These are phyloP conservation scores for Recurvirostra avosetta DNA, from an alignment of 2,113 vertebrate genomes.

Conservation along the genomic window DNA sequence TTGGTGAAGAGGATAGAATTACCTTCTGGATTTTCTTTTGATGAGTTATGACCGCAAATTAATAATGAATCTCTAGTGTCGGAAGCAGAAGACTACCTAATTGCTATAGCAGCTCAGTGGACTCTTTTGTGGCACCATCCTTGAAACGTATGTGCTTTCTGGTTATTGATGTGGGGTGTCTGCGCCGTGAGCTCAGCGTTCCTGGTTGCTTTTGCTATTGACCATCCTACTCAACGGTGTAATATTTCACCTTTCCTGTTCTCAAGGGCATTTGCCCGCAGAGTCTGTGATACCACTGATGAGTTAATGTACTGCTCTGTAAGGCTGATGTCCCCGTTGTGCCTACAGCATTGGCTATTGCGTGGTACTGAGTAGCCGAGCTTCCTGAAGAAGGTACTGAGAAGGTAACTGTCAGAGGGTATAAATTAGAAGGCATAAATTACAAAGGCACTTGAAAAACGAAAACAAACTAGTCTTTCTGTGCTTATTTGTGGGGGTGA, in stretches of 20 bases:
- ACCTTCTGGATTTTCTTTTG: background rate
- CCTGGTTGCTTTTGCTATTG: background rate
- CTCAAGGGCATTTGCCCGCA: background rate
- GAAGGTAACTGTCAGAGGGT: background rate
- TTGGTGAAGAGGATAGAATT: background rate
- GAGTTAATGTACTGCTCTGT: background rate
- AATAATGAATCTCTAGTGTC: background rate
- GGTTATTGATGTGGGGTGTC: background rate
- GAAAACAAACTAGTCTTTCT: background rate
- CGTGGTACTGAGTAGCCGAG: background rate
- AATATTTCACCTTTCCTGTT: background rate
- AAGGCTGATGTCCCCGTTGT: background rate
- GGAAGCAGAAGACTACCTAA: background rate
- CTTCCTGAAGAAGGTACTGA: background rate
- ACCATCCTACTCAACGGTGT: fast-evolving
- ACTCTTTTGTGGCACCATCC: background rate
- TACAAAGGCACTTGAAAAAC: background rate
- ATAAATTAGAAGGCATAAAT: background rate
- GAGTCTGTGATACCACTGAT: background rate
- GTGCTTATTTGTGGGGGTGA: background rate
- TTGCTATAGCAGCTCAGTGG: background rate
- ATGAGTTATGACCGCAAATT: background rate
- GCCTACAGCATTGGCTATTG: fast-evolving
- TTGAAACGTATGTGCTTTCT: background rate
- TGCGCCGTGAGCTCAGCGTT: background rate